Conservation (phyloP, 2,888 invertebrate genomes). For the Drosophila barbarae region DNA sequence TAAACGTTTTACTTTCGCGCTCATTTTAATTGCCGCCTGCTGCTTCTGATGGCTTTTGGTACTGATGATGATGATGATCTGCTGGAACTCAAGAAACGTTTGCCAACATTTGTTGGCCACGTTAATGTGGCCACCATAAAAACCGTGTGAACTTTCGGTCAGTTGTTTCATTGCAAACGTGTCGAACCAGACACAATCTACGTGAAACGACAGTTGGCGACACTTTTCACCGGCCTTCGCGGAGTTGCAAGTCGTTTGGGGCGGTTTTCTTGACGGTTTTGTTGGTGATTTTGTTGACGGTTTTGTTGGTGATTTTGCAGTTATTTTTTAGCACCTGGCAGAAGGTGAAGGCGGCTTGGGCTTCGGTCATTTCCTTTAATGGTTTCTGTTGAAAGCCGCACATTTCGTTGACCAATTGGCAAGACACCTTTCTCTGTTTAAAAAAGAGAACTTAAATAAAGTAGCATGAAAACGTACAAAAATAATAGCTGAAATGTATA, state of each 20-base stretch:
- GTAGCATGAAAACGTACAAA: not conserved
- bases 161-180: conserved; percentile 40
- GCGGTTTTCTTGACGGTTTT: conserved; percentile 12
- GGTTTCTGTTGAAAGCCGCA: conserved; percentile 21
- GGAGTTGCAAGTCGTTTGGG: conserved; percentile 17
- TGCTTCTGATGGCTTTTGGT: conserved; percentile 24
- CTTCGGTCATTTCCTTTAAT: conserved; percentile 23
- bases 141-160: conserved; percentile 57
- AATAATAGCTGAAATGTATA: not conserved
- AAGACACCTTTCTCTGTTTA: conserved; percentile 21
- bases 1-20: conserved; percentile 64
- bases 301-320: conserved; percentile 7
- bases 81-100: conserved; percentile 30
- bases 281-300: conserved; percentile 4
- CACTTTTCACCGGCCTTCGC: conserved; percentile 46
- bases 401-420: conserved; percentile 7
- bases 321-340: conserved; percentile 20
- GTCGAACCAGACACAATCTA: conserved; percentile 33
- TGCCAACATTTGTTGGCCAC: conserved; percentile 45
- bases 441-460: not conserved
- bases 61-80: conserved; percentile 40
- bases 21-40: conserved; percentile 60
- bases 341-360: conserved; percentile 29
- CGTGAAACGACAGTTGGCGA: conserved; percentile 24
- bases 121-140: conserved; percentile 49